Evolutionary conservation across 1,140 invertebrate species (phyloP).

Genomic region (Drosophila busckii): DNA sequence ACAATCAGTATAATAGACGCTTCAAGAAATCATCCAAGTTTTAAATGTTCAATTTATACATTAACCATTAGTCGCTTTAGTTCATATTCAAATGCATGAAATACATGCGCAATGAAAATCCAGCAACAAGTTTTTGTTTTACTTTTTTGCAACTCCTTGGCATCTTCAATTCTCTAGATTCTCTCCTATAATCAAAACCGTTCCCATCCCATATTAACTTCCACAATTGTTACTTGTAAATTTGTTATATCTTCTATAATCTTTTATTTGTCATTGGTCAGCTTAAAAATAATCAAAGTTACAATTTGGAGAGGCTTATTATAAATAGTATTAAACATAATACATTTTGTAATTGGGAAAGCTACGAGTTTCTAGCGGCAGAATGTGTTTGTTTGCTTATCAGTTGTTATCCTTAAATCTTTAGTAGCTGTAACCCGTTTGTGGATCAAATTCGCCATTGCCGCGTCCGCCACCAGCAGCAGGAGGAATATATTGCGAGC

Average conservation of each 20-base stretch:
- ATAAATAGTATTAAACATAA: constrained; percentile 15
- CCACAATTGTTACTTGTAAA: too few species aligned
- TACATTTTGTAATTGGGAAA: background rate
- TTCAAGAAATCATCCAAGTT: constrained; percentile 66
- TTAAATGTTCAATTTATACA: constrained; percentile 19
- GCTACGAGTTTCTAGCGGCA: constrained; percentile 51
- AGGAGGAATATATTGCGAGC: constrained; percentile 59
- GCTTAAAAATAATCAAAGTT: too few species aligned
- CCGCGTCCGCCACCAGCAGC: constrained; percentile 57
- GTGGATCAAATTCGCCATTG: constrained; percentile 71
- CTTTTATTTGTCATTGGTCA: too few species aligned
- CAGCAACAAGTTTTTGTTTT: constrained; percentile 3
- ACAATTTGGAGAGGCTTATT: constrained; percentile 17
- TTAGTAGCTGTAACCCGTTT: constrained; percentile 75
- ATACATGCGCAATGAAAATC: constrained; percentile 67
- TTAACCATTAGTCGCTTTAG: constrained; percentile 49
- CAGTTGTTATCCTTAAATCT: constrained; percentile 36
- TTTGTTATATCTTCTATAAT: too few species aligned
- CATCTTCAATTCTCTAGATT: too few species aligned
- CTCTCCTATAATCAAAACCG: too few species aligned
- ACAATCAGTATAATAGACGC: constrained; percentile 68
- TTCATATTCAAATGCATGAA: constrained; percentile 69
- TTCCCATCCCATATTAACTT: too few species aligned
- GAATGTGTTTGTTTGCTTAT: constrained; percentile 50
- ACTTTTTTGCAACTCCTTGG: background rate